Evolutionary conservation across 2,888 invertebrate genomes (phyloP).

Genomic region (Melolontha melolontha): DNA sequence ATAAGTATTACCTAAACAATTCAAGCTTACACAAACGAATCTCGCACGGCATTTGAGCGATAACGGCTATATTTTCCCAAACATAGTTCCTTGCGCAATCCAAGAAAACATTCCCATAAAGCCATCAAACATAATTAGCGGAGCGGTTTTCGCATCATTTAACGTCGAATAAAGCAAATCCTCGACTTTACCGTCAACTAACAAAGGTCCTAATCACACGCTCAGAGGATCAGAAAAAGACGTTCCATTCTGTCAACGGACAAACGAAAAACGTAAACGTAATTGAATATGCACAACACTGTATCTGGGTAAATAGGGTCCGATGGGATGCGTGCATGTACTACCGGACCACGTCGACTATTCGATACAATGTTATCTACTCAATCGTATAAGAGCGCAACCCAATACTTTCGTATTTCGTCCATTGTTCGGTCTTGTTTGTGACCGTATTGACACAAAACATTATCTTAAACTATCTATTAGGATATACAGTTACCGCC

Average conservation of each 20-base stretch:
- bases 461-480: constrained; percentile 55
- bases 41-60: too few species aligned
- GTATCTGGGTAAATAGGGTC: constrained; percentile 29
- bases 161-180: constrained; percentile 32
- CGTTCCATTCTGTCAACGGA: constrained; percentile 6
- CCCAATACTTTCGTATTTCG: constrained; percentile 45
- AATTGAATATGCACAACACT: constrained; percentile 37
- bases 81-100: constrained; percentile 2
- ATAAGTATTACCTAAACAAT: too few species aligned
- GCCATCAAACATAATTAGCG: constrained; percentile 35
- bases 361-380: constrained; percentile 47
- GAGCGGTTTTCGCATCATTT: constrained; percentile 39
- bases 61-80: neutral
- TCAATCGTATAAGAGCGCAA: constrained; percentile 46
- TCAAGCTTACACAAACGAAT: too few species aligned
- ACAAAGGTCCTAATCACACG: constrained; percentile 37
- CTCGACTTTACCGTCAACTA: constrained; percentile 37
- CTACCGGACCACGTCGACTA: neutral
- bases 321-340: constrained; percentile 12
- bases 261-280: constrained; percentile 37
- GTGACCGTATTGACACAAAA: constrained; percentile 50
- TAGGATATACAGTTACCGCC: constrained; percentile 52
- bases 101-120: constrained; percentile 24
- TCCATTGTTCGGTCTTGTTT: constrained; percentile 31
- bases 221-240: constrained; percentile 32